Evolutionary conservation across 64 coral and sea anemone species (phyloP).

Genomic region (Cladopsammia gracilis): DNA sequence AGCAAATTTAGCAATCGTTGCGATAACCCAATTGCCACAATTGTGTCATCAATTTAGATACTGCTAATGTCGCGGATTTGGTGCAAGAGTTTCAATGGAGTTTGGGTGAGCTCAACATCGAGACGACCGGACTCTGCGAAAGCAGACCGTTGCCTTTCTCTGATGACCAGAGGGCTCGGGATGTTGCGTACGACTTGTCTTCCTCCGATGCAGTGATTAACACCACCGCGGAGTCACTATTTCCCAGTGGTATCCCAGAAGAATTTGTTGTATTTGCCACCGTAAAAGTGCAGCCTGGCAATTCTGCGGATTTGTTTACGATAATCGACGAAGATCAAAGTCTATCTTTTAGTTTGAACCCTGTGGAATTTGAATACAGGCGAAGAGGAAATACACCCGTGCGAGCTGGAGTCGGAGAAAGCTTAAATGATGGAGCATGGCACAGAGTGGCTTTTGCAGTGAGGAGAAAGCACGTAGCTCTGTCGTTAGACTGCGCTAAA

Average conservation of each 20-base stretch:
- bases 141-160: conserved; percentile 40
- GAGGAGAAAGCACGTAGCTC: neutral
- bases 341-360: conserved; percentile 64
- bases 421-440: conserved; percentile 55
- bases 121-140: conserved; percentile 24
- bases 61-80: conserved; percentile 6
- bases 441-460: conserved; percentile 66
- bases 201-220: conserved; percentile 6
- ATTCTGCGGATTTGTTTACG: conserved; percentile 55
- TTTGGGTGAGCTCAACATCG: conserved; percentile 24
- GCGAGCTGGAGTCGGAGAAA: conserved; percentile 15
- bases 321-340: conserved; percentile 41
- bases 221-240: conserved; percentile 20
- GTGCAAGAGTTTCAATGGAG: conserved; percentile 52
- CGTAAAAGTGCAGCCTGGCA: conserved; percentile 49
- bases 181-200: conserved; percentile 45
- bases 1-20: no score
- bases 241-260: conserved; percentile 48
- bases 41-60: conserved; percentile 5
- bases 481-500: conserved; percentile 16
- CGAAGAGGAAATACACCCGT: conserved; percentile 13
- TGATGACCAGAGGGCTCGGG: neutral
- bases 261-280: conserved; percentile 66
- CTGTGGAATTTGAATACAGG: conserved; percentile 63
- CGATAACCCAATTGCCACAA: no score